Evolutionary conservation across 2,888 invertebrate species (phyloP).

Genomic region (Noctua fimbriata): DNA sequence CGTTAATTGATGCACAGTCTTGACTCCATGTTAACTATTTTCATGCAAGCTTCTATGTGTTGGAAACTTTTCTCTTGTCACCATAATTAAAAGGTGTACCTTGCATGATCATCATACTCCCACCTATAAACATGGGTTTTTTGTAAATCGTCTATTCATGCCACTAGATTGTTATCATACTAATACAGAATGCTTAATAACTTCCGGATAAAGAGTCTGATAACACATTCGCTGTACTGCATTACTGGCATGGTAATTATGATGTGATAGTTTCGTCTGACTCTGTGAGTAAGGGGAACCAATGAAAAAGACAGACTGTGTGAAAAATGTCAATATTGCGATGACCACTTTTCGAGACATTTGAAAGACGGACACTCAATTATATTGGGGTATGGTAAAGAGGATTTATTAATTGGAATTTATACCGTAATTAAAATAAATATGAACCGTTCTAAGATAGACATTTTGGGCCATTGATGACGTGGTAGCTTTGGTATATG

Average conservation of each 20-base stretch:
- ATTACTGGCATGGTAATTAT: background rate
- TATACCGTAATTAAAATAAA: no score
- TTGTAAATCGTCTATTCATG: background rate
- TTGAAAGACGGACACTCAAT: background rate
- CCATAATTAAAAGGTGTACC: background rate
- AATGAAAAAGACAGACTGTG: background rate
- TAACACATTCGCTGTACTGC: background rate
- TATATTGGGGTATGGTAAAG: background rate
- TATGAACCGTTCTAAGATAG: background rate
- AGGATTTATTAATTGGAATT: background rate
- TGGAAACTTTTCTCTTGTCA: background rate
- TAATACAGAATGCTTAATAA: background rate
- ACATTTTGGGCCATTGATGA: no score
- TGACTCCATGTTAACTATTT: no score
- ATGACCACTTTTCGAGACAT: background rate
- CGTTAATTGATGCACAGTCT: background rate
- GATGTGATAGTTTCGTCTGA: background rate
- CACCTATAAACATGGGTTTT: background rate
- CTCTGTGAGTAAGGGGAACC: background rate
- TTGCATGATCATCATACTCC: background rate
- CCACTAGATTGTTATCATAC: background rate
- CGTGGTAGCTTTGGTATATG: no score
- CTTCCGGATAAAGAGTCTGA: background rate
- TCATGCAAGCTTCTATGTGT: background rate
- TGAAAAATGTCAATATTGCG: background rate